Conservation (phyloP, 2,113 vertebrate species). For the Parotia lawesii region DNA sequence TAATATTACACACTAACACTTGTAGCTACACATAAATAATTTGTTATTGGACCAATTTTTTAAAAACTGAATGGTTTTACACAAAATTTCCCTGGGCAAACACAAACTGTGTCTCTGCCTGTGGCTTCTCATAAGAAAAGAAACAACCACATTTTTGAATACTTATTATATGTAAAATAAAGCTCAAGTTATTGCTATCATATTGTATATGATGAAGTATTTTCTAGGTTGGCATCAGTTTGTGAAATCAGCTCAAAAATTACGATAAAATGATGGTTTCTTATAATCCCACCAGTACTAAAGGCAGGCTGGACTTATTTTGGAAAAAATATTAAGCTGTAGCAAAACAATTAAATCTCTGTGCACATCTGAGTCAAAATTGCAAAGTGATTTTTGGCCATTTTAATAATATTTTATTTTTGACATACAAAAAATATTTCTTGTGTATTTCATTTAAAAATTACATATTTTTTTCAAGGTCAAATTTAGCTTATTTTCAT, state of each 20-base stretch:
- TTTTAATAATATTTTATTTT: background rate
- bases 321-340: background rate
- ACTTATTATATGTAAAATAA: background rate
- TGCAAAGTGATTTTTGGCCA: background rate
- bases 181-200: background rate
- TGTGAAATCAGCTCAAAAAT: background rate
- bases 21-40: background rate
- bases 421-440: accelerated
- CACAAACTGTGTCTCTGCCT: background rate
- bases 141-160: background rate
- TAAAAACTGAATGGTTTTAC: background rate
- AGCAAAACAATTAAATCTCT: background rate
- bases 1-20: background rate
- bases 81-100: background rate
- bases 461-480: background rate
- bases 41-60: background rate
- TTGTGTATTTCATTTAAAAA: background rate
- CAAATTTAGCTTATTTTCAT: background rate
- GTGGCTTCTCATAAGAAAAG: background rate
- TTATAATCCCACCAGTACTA: background rate
- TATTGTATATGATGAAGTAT: background rate
- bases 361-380: background rate
- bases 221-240: background rate
- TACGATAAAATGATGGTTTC: background rate
- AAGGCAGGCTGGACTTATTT: background rate